phyloP scores from a whole-genome alignment of 92 coral and sea anemone species.

The Parazoanthus darwini region DNA sequence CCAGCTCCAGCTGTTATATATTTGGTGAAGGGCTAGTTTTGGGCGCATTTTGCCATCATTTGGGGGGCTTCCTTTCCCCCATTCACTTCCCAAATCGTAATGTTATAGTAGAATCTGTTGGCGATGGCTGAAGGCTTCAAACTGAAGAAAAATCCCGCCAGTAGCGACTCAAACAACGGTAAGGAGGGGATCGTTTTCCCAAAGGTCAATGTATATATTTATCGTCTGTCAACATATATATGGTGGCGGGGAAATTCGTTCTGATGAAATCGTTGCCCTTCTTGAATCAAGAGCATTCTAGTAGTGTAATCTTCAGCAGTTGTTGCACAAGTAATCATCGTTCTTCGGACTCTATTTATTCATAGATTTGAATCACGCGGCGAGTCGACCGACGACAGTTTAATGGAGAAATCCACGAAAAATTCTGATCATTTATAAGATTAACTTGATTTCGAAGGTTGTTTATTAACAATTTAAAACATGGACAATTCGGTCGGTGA shows the following conservation, averaged over 20 bases:
- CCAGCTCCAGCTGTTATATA: conserved; percentile 35
- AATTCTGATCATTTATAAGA: background rate
- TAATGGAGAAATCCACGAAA: conserved; percentile 7
- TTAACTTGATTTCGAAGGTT: background rate
- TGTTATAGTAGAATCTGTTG: background rate
- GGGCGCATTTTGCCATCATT: conserved; percentile 7
- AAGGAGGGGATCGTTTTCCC: background rate
- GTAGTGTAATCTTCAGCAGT: background rate
- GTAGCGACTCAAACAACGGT: conserved; percentile 71
- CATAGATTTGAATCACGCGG: background rate
- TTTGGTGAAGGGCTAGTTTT: conserved; percentile 8
- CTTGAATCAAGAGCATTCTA: background rate
- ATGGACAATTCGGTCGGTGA: background rate
- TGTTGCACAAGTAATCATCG: background rate
- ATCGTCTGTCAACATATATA: conserved; percentile 13
- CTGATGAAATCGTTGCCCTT: background rate
- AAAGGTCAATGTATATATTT: background rate
- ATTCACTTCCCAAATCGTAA: background rate
- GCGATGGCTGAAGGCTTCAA: conserved; percentile 85
- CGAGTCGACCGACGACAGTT: background rate
- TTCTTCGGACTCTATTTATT: background rate
- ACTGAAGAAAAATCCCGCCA: conserved; percentile 67
- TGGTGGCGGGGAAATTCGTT: conserved; percentile 20
- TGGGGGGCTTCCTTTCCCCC: conserved; percentile 9
- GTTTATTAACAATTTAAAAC: background rate